These are phyloP conservation scores for Hypercompe scribonia DNA, from an alignment of 2,888 invertebrate genomes.

Conservation along the genomic window DNA sequence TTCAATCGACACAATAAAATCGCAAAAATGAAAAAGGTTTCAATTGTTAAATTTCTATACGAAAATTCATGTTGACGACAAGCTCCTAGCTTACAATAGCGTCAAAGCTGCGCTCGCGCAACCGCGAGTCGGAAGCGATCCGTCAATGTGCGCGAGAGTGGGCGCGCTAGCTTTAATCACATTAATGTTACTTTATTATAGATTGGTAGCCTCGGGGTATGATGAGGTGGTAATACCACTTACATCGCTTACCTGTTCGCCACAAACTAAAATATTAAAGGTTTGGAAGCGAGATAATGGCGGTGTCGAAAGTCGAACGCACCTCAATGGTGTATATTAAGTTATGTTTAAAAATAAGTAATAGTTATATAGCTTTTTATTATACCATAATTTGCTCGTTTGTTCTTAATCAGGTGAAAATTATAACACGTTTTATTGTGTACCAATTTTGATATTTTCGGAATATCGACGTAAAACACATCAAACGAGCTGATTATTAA, in stretches of 20 bases:
- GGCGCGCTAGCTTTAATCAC: constrained; percentile 31
- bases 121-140: constrained; percentile 51
- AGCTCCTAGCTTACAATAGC: constrained; percentile 19
- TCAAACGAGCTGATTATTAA: too few relatives aligned
- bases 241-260: constrained; percentile 13
- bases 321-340: neutral
- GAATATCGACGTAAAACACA: too few relatives aligned
- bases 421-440: too few relatives aligned
- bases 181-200: constrained; percentile 44
- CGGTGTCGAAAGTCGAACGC: constrained; percentile 9
- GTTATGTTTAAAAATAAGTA: neutral
- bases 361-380: neutral
- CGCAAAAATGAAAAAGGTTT: too few relatives aligned
- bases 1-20: too few relatives aligned
- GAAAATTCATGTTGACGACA: neutral
- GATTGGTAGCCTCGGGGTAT: constrained; percentile 28
- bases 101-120: constrained; percentile 19
- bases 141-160: constrained; percentile 46
- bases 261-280: constrained; percentile 10
- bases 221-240: constrained; percentile 12
- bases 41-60: too few relatives aligned
- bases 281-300: constrained; percentile 9
- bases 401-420: too few relatives aligned
- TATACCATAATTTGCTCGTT: too few relatives aligned
- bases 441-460: too few relatives aligned